phyloP scores from a whole-genome alignment of 1,140 invertebrate genomes.

The Meloidogyne floridensis region DNA sequence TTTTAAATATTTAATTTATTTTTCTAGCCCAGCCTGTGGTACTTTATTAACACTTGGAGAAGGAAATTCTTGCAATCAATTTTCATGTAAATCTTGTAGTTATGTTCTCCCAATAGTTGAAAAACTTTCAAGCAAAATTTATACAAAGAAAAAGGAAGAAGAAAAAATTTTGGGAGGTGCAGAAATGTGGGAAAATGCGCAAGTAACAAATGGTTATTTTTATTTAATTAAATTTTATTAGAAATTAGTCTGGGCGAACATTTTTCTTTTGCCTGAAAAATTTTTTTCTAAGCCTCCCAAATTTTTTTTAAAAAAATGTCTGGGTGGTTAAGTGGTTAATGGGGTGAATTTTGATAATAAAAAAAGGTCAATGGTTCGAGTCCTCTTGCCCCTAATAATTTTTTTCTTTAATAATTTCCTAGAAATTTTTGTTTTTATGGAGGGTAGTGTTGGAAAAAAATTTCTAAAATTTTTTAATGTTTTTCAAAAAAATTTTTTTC shows the following conservation, averaged over 20 bases:
- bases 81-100: constrained; percentile 81
- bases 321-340: too few species aligned
- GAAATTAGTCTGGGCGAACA: too few species aligned
- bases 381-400: background rate
- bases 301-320: too few species aligned
- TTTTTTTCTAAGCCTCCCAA: too few species aligned
- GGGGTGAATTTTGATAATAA: too few species aligned
- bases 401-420: background rate
- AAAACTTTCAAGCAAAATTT: constrained; percentile 71
- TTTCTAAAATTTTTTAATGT: too few species aligned
- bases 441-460: too few species aligned
- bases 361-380: background rate
- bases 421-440: too few species aligned
- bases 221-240: constrained; percentile 16
- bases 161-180: constrained; percentile 88
- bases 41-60: constrained; percentile 84
- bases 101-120: constrained; percentile 78
- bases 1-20: too few species aligned
- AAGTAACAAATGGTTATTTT: constrained; percentile 66
- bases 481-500: constrained; percentile 9
- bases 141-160: constrained; percentile 83
- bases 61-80: constrained; percentile 73
- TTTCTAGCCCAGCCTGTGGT: constrained; percentile 83
- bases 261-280: too few species aligned
- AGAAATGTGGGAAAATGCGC: constrained; percentile 91